Base-by-base conservation (phyloP, 2,113 vertebrate genomes). In the Genyomyrus donnyi region DNA sequence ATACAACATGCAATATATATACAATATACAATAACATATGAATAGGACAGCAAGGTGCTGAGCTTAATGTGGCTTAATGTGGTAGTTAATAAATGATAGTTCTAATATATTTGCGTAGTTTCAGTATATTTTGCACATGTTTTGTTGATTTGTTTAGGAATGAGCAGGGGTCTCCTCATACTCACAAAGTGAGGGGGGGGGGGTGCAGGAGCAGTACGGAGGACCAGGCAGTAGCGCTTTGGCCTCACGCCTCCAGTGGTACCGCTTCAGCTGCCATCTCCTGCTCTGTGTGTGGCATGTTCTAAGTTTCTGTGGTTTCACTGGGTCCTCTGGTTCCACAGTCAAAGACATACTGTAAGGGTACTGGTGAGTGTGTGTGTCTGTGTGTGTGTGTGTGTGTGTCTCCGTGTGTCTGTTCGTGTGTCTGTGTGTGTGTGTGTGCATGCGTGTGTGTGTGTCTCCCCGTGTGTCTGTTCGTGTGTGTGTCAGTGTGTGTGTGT, bases 151-250 rank as follows among this genome's bases (percentile, higher is more conserved):
- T 52, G 13, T 52, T 4, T 17, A 49, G 42, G 91, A 90, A 89
- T 92, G 83, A 91, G 91, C 86, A 39, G 92, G 88, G 42, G 88
- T 88, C 88, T 90, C 31, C 24, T 84, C 89, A 89, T 91, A 85
- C 49, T 87, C 62, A 50, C 10, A 49, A 49, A 13, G 49, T 4
- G 15, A 15, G 50, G 50, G 50, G 3, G 39, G 39, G 62, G 48
- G 17, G 39, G 62, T 31, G 17, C 17, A 31, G 56, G 58, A 52
- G 66, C 85, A 66, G 85, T 50, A 53, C 6, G 17, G 56, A 5
- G 56, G 56, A 17, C 6, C 17, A 58, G 56, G 56, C 17, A 24
- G 58, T n/a, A 6, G 24, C 6, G 21, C 13, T 52, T 17, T 15
- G 66, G 19, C 1, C 35, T 48, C 83, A 45, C 3, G 46, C 83